phyloP scores from a whole-genome alignment of 2,113 vertebrate species.

The Saccopteryx bilineata region DNA sequence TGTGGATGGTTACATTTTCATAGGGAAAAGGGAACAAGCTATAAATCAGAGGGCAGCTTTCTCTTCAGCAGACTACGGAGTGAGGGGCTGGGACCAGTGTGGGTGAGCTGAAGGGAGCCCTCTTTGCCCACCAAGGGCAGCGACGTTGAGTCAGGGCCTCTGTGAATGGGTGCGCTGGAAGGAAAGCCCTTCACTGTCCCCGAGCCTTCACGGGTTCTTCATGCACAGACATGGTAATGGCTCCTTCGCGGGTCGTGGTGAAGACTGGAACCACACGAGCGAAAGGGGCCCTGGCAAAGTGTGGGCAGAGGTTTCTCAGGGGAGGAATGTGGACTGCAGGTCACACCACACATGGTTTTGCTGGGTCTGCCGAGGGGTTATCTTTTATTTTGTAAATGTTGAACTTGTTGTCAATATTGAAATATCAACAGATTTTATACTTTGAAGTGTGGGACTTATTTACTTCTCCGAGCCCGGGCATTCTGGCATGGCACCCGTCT shows the following conservation, averaged over 20 bases:
- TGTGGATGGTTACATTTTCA: background rate
- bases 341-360: background rate
- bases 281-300: background rate
- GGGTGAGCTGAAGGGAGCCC: background rate
- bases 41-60: background rate
- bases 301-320: background rate
- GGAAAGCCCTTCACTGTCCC: background rate
- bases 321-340: background rate
- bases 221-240: background rate
- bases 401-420: background rate
- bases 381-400: background rate
- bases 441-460: background rate
- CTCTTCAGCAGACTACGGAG: background rate
- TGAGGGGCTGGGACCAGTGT: background rate
- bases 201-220: background rate
- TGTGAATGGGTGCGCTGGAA: background rate
- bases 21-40: background rate
- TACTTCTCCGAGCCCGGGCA: background rate
- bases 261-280: background rate
- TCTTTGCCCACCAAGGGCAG: background rate
- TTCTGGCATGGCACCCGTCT: background rate
- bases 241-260: background rate
- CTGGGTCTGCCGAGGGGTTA: background rate
- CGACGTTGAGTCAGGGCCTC: too few relatives aligned
- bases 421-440: background rate